Conservation (phyloP, 2,888 invertebrate species). For the Strigamia transsilvanica region DNA sequence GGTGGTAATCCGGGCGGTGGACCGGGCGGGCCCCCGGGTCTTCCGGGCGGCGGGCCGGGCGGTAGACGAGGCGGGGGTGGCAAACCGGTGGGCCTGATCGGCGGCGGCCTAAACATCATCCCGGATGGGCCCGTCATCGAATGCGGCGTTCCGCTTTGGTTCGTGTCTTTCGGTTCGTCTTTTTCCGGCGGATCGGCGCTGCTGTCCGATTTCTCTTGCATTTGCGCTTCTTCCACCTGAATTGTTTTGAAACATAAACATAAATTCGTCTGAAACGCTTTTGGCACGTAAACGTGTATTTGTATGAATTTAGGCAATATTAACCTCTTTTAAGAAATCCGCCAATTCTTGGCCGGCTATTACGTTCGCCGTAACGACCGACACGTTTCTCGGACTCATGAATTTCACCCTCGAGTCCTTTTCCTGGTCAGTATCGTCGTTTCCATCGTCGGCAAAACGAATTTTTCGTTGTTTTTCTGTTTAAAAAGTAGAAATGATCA, state of each 20-base stretch:
- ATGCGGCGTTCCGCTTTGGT: not conserved
- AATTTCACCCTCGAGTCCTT: slow-evolving; percentile 62
- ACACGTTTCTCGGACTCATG: slow-evolving; percentile 57
- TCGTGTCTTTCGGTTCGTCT: slow-evolving; percentile 3
- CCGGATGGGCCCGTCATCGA: slow-evolving; percentile 36
- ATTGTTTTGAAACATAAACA: not conserved
- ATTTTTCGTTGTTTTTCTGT: slow-evolving; percentile 68
- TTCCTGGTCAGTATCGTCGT: slow-evolving; percentile 66
- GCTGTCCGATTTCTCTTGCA: not conserved
- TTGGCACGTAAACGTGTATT: no score
- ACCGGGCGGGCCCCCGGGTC: slow-evolving; percentile 58
- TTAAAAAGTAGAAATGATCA: slow-evolving; percentile 60
- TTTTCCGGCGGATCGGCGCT: not conserved
- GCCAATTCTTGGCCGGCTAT: slow-evolving; percentile 91
- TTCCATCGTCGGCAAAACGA: slow-evolving; percentile 72
- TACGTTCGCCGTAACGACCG: slow-evolving; percentile 79
- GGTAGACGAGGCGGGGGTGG: slow-evolving; percentile 67
- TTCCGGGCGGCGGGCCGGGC: slow-evolving; percentile 71
- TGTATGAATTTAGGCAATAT: not conserved
- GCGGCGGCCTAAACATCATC: slow-evolving; percentile 71
- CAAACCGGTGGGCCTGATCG: slow-evolving; percentile 62
- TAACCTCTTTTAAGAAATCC: slow-evolving; percentile 83
- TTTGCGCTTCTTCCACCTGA: slow-evolving; percentile 17
- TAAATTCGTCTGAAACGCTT: no score
- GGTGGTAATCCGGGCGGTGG: slow-evolving; percentile 67